Percentiles rank a stretch among this genome's conserved stretches.
Evolutionary conservation across 2,113 vertebrate genomes (phyloP).

Genomic region (Limnothrissa miodon): DNA sequence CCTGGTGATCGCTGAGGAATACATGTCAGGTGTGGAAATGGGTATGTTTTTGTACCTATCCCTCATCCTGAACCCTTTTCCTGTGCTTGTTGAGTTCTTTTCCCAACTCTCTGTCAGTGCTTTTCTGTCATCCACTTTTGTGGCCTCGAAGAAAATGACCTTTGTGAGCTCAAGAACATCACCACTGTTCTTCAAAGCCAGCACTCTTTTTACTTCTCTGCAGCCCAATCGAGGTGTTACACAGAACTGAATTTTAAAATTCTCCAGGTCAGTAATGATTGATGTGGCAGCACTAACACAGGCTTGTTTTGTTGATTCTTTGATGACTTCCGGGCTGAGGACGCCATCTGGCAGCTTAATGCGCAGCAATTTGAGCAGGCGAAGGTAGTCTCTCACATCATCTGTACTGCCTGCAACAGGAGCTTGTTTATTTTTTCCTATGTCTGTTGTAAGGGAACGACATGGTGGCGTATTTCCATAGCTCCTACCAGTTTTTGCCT

Average conservation of each 20-base stretch:
- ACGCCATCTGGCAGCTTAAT: constrained; percentile 40
- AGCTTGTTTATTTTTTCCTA: neutral
- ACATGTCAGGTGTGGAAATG: constrained; percentile 40
- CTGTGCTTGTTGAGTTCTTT: constrained; percentile 12
- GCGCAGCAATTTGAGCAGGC: constrained; percentile 30
- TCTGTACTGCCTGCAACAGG: neutral
- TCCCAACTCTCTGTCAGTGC: constrained; percentile 9
- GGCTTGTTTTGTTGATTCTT: constrained; percentile 2
- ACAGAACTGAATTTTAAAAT: constrained; percentile 10
- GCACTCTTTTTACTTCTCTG: constrained; percentile 25
- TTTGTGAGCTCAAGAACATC: constrained; percentile 28
- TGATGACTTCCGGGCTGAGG: constrained; percentile 19
- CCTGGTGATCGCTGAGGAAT: constrained; percentile 37
- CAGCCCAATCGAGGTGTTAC: constrained; percentile 38
- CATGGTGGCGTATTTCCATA: neutral
- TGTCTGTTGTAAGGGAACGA: neutral
- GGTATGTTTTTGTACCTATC: constrained; percentile 27
- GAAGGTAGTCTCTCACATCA: constrained; percentile 28
- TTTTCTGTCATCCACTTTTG: neutral
- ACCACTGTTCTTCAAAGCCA: constrained; percentile 14
- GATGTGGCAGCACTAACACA: constrained; percentile 31
- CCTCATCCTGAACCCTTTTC: constrained; percentile 38
- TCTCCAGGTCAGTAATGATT: constrained; percentile 31
- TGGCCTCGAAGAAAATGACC: constrained; percentile 41
- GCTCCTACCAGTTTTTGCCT: neutral